Conservation (phyloP, 1,140 invertebrate genomes). For the Muscidifurax raptorellus region DNA sequence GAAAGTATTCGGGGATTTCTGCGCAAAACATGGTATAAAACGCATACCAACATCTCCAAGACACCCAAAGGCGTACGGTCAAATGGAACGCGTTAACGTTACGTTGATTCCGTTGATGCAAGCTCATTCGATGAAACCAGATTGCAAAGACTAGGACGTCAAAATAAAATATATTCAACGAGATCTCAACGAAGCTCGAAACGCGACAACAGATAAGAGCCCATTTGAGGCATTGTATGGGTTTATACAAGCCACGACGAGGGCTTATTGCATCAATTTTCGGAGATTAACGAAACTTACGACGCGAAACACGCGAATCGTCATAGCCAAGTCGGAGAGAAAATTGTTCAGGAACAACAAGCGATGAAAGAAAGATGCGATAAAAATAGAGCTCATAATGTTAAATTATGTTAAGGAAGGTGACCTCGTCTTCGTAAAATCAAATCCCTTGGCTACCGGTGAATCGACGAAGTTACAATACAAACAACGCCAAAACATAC, state of each 20-base stretch:
- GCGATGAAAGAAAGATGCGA: conserved; percentile 43
- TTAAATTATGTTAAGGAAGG: conserved; percentile 52
- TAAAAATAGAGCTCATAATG: conserved; percentile 27
- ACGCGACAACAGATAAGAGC: conserved; percentile 38
- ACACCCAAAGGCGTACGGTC: conserved; percentile 47
- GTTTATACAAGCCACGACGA: conserved; percentile 18
- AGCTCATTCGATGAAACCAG: not conserved
- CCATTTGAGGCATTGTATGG: conserved; percentile 43
- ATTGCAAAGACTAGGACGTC: conserved; percentile 34
- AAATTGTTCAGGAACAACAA: conserved; percentile 40
- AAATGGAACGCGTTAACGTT: conserved; percentile 35
- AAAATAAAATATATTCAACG: conserved; percentile 21
- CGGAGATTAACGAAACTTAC: not conserved
- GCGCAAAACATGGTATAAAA: conserved; percentile 33
- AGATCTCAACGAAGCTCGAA: conserved; percentile 38
- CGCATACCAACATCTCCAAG: conserved; percentile 37
- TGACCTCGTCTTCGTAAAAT: conserved; percentile 56
- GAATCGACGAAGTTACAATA: conserved; percentile 56
- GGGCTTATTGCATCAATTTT: conserved; percentile 15
- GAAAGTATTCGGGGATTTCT: conserved; percentile 20
- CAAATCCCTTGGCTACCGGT: conserved; percentile 45
- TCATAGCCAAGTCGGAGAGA: conserved; percentile 29
- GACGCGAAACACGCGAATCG: not conserved
- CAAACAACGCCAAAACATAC: conserved; percentile 54
- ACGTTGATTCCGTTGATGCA: conserved; percentile 37